Conservation (phyloP, 2,888 invertebrate species). For the Aplocera efformata region DNA sequence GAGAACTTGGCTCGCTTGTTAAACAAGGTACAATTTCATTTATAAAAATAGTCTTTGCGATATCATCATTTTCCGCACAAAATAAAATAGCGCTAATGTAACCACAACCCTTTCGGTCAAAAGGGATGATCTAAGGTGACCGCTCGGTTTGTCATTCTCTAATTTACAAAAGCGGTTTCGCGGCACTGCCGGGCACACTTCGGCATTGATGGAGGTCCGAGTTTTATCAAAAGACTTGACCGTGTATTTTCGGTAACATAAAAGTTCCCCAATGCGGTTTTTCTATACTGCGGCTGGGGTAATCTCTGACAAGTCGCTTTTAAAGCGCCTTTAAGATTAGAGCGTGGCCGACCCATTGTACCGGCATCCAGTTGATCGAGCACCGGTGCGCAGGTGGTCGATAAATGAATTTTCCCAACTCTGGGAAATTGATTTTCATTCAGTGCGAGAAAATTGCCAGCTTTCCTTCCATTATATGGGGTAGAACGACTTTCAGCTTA, state of each 20-base stretch:
- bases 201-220: conserved; percentile 31
- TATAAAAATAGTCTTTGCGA: background rate
- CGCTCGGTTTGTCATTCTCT: conserved; percentile 30
- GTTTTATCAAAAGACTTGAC: conserved; percentile 32
- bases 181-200: conserved; percentile 25
- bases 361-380: conserved; percentile 50
- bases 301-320: conserved; percentile 47
- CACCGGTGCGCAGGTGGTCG: conserved; percentile 55
- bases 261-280: conserved; percentile 28
- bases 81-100: conserved; percentile 28
- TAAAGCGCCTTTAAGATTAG: conserved; percentile 50
- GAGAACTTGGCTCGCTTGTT: too few relatives aligned
- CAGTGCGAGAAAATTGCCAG: conserved; percentile 42
- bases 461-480: conserved; percentile 39
- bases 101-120: conserved; percentile 23
- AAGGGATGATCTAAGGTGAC: conserved; percentile 17
- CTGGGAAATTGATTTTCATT: conserved; percentile 60
- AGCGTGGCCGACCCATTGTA: conserved; percentile 44
- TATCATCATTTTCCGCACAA: conserved; percentile 9
- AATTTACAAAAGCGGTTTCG: conserved; percentile 34
- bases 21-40: too few relatives aligned
- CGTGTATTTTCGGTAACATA: conserved; percentile 30
- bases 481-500: conserved; percentile 29
- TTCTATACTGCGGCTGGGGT: conserved; percentile 31
- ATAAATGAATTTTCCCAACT: conserved; percentile 56